Evolutionary conservation across 2,797 vertebrate genomes (phyloP).

Genomic region (Falco berigora): DNA sequence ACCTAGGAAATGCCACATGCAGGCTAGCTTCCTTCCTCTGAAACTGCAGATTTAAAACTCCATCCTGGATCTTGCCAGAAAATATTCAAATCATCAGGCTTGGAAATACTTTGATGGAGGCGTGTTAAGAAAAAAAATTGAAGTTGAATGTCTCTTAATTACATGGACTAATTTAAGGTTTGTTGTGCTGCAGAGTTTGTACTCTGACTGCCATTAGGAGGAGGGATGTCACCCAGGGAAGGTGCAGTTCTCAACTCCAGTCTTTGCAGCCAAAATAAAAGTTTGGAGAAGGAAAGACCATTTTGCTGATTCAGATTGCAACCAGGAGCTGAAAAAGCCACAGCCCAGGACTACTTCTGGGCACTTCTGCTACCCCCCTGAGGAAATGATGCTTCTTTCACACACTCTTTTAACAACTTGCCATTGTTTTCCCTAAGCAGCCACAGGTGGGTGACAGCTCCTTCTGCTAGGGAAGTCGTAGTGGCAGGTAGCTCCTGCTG

Average conservation of each 20-base stretch:
- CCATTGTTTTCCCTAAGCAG: background rate
- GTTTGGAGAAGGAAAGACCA: background rate
- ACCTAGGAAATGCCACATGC: background rate
- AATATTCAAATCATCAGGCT: background rate
- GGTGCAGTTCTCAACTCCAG: background rate
- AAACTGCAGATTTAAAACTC: background rate
- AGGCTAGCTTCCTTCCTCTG: background rate
- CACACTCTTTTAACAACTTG: background rate
- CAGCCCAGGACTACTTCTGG: background rate
- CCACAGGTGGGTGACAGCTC: background rate
- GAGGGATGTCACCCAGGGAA: background rate
- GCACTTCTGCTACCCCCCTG: background rate
- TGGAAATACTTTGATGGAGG: background rate
- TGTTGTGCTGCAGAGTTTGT: background rate
- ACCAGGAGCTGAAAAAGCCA: background rate
- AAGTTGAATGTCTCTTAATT: background rate
- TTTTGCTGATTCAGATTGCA: background rate
- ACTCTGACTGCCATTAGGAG: background rate
- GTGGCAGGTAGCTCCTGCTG: background rate
- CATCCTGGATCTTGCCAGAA: background rate
- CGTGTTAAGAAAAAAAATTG: background rate
- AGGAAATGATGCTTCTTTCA: fast-evolving
- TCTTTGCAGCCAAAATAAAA: background rate
- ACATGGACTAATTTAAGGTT: background rate
- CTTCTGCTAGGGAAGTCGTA: background rate